Percentiles rank a stretch among this genome's conserved stretches.
These are phyloP conservation scores for Hephaestus fuliginosus DNA, from an alignment of 2,797 vertebrate genomes.

Conservation along the genomic window DNA sequence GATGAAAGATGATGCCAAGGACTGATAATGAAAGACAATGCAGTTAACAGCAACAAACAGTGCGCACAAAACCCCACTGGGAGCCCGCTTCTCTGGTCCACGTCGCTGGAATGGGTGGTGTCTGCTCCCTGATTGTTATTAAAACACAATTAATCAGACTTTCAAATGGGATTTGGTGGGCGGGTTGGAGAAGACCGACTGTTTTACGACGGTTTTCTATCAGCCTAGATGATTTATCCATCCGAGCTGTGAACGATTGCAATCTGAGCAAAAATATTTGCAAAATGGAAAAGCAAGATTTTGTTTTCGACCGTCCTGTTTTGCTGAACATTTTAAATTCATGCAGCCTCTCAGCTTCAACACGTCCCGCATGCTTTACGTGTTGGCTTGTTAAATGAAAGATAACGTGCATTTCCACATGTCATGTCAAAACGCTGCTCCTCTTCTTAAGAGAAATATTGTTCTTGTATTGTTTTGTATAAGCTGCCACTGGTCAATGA, in stretches of 20 bases:
- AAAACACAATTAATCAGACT: conserved; percentile 78
- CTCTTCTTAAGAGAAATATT: neutral
- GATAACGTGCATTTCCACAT: neutral
- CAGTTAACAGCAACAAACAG: conserved; percentile 74
- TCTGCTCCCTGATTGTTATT: conserved; percentile 71
- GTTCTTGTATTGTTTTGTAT: neutral
- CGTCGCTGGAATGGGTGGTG: conserved; percentile 52
- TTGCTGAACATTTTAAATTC: neutral
- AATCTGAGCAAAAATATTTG: neutral
- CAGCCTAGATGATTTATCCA: conserved; percentile 45
- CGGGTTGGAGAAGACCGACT: conserved; percentile 35
- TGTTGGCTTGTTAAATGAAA: neutral
- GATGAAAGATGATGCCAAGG: conserved; percentile 77
- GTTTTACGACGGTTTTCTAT: conserved; percentile 50
- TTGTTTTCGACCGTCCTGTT: neutral
- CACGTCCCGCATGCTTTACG: neutral
- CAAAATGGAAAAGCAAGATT: neutral
- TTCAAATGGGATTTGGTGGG: conserved; percentile 60
- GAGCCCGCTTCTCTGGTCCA: conserved; percentile 57
- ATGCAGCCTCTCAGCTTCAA: neutral
- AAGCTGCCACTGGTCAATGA: neutral
- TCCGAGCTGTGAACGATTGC: neutral
- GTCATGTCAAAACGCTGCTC: neutral
- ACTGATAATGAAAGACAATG: conserved; percentile 82
- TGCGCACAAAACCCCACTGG: conserved; percentile 54